Conservation (phyloP, 2,888 invertebrate genomes). For the Drosophila helvetica region DNA sequence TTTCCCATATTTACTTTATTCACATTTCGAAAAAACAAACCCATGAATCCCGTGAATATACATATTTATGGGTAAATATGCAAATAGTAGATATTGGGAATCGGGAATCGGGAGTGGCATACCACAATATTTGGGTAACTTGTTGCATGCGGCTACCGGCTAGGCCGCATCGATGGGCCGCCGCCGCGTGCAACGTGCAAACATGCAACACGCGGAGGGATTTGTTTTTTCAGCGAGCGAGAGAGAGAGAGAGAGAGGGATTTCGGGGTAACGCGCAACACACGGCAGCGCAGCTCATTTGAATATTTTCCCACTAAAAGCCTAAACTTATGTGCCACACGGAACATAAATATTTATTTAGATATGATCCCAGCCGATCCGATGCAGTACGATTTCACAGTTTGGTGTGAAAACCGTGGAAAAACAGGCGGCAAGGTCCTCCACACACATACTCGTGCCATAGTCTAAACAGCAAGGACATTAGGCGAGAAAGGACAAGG, state of each 20-base stretch:
- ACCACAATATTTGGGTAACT: slow-evolving; percentile 44
- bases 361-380: slow-evolving; percentile 50
- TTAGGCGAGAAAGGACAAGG: background rate
- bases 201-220: slow-evolving; percentile 30
- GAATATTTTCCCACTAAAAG: slow-evolving; percentile 69
- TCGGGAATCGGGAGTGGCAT: background rate
- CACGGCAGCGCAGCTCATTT: background rate
- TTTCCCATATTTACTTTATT: slow-evolving; percentile 21
- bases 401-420: slow-evolving; percentile 68
- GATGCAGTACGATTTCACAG: slow-evolving; percentile 55
- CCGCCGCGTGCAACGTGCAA: slow-evolving; percentile 25
- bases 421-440: slow-evolving; percentile 41
- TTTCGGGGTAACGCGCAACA: slow-evolving; percentile 45
- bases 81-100: slow-evolving; percentile 8
- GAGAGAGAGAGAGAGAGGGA: slow-evolving; percentile 60
- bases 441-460: background rate
- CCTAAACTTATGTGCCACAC: slow-evolving; percentile 61
- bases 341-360: slow-evolving; percentile 74
- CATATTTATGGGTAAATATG: background rate
- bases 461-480: slow-evolving; percentile 20
- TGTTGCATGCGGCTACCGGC: slow-evolving; percentile 26
- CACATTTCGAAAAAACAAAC: slow-evolving; percentile 30
- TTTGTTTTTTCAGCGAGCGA: slow-evolving; percentile 51
- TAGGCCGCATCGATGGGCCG: slow-evolving; percentile 2
- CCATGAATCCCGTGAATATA: slow-evolving; percentile 1